Evolutionary conservation across 1,140 invertebrate genomes (phyloP).

Genomic region (Frieseomelitta varia): DNA sequence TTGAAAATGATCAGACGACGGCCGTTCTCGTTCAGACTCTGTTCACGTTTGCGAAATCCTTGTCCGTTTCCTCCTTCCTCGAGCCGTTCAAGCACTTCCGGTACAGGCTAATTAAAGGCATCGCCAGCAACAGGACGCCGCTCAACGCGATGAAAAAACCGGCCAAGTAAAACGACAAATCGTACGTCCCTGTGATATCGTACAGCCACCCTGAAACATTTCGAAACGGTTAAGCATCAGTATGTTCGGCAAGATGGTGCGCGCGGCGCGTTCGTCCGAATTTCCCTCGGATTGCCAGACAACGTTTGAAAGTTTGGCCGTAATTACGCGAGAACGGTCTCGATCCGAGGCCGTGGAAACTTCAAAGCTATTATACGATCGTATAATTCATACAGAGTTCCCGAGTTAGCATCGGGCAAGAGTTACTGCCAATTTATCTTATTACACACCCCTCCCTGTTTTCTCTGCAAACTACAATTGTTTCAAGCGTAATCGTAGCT

Average conservation of each 20-base stretch:
- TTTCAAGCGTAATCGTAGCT: not conserved
- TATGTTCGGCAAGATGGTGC: too few species aligned
- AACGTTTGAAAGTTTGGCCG: not conserved
- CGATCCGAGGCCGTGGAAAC: not conserved
- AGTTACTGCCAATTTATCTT: not conserved
- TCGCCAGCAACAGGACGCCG: slow-evolving; percentile 88
- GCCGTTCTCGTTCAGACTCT: slow-evolving; percentile 67
- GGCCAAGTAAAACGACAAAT: slow-evolving; percentile 93
- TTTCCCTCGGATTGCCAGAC: not conserved
- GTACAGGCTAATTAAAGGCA: slow-evolving; percentile 83
- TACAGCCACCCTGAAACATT: slow-evolving; percentile 88
- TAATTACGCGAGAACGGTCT: slow-evolving; percentile 2
- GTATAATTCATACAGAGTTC: slow-evolving; percentile 12
- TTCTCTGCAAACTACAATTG: not conserved
- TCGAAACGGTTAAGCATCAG: too few species aligned
- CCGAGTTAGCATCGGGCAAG: not conserved
- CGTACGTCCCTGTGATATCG: slow-evolving; percentile 90
- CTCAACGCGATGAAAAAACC: slow-evolving; percentile 93
- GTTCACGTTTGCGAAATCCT: slow-evolving; percentile 73
- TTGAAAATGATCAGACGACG: not conserved
- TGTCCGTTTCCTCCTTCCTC: slow-evolving; percentile 64
- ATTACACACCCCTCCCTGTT: not conserved
- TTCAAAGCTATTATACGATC: slow-evolving; percentile 12
- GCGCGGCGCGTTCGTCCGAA: not conserved
- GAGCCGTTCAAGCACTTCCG: slow-evolving; percentile 69